A percentile compares a stretch with the other conserved stretches of the same genome.
Conservation (phyloP, 2,113 vertebrate genomes). For the Gymnarchus niloticus region DNA sequence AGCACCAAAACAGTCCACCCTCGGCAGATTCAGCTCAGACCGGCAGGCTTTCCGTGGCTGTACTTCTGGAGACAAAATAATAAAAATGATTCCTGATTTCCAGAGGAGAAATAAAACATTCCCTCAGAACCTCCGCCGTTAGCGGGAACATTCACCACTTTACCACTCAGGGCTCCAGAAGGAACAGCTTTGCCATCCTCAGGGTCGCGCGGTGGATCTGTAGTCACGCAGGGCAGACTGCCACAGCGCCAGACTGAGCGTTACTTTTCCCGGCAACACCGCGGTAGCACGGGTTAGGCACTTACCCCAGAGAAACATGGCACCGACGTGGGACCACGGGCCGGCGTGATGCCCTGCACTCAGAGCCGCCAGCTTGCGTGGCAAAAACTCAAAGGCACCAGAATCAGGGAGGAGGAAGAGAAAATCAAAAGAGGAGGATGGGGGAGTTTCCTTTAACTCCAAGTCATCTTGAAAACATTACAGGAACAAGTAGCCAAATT, state of each 20-base stretch:
- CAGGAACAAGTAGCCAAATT: constrained; percentile 12
- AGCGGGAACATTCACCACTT: not conserved
- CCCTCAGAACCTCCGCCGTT: not conserved
- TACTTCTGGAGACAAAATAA: constrained; percentile 15
- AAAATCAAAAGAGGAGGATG: not conserved
- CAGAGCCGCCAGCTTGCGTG: not conserved
- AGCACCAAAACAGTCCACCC: not conserved
- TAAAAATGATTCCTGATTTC: no score
- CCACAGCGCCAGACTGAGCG: not conserved
- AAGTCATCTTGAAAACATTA: constrained; percentile 7
- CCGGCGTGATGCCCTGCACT: no score
- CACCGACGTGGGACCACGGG: no score
- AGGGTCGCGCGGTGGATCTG: not conserved
- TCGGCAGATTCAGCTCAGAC: not conserved
- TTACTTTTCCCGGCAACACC: not conserved
- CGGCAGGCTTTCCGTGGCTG: not conserved
- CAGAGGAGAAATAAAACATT: no score
- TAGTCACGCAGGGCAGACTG: not conserved
- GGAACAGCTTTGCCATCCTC: not conserved
- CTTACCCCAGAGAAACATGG: not conserved
- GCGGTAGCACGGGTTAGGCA: not conserved
- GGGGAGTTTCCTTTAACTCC: not conserved
- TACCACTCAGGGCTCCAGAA: not conserved
- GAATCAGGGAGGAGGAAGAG: not conserved
- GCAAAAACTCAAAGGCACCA: not conserved